A percentile compares a stretch with the other conserved stretches of the same genome.
Conservation (phyloP, 92 coral and sea anemone genomes). For the Epizoanthus illoricatus region DNA sequence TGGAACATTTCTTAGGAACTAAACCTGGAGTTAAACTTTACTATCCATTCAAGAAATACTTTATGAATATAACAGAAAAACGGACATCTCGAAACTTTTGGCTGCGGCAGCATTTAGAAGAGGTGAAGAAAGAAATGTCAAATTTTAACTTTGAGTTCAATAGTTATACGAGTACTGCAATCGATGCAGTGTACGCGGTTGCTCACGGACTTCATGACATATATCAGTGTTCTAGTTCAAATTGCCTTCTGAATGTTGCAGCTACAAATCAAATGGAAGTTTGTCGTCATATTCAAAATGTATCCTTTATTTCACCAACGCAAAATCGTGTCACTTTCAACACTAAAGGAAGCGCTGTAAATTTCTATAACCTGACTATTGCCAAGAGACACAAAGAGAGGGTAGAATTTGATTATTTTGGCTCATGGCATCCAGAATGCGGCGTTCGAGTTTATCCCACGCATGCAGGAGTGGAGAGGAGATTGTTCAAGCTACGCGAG, state of each 20-base stretch:
- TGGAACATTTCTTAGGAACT: conserved; percentile 54
- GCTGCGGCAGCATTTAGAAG: conserved; percentile 46
- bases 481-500: conserved; percentile 18
- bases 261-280: conserved; percentile 42
- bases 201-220: conserved; percentile 72
- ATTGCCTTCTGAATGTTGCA: conserved; percentile 37
- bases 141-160: conserved; percentile 51
- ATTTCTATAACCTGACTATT: conserved; percentile 47
- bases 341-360: conserved; percentile 60
- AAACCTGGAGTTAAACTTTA: conserved; percentile 50
- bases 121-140: conserved; percentile 36
- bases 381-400: conserved; percentile 34
- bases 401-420: conserved; percentile 46
- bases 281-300: conserved; percentile 50
- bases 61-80: conserved; percentile 48
- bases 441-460: conserved; percentile 39
- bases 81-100: conserved; percentile 61
- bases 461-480: not conserved
- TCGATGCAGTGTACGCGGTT: conserved; percentile 84
- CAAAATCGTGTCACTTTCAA: conserved; percentile 65
- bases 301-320: conserved; percentile 64
- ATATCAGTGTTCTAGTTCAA: conserved; percentile 50
- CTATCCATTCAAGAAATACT: conserved; percentile 56
- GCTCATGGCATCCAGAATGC: conserved; percentile 49
- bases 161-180: conserved; percentile 63